Base-by-base conservation (phyloP, 2,888 invertebrate genomes). In the Pyrochroa serraticornis region DNA sequence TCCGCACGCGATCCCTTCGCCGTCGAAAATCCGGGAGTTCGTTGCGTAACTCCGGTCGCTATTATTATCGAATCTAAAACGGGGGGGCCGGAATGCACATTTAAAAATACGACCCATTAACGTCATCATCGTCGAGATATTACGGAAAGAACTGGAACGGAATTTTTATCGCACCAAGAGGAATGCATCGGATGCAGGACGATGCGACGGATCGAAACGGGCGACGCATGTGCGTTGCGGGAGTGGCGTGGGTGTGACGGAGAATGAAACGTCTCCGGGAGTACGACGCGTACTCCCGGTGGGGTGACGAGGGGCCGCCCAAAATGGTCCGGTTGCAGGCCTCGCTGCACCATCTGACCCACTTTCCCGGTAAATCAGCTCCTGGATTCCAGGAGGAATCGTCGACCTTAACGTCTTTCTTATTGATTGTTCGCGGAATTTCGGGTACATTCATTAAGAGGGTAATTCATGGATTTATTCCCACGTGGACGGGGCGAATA, bases 311-410 rank as follows among this genome's bases (percentile, higher is more conserved):
- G 72, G 73, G 66, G 71, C 69, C 79, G 81, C 81, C 81, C 78
- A 79, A 80, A 75, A 81, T 81, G 82, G 81, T 81, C 81, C 81
- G 81, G 75, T 73, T 77, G 67, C 58, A 61, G 66, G 63, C 65
- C 67, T 72, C 73, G 72, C 70, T 69, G 70, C 72, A 69, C 69
- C 64, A 59, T 45, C 67, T 65, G 70, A 66, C 69, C 65, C 63
- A 63, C 70, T 67, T 71, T 65, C 52, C 54, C 67, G 53, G 53
- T 22, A 22, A 22, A 2, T 22, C 22, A 22, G 22, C 22, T 22
- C 22, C 22, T 22, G 22, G 22, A 22, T 22, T 22, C 22, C 22
- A 22, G 22, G 3, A 5, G 22, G 22, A 22, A 22, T 5, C 22
- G 22, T 5, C 22, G 22, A 2, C 22, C 22, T 5, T 22, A 22